Evolutionary conservation across 2,797 vertebrate genomes (phyloP).

Genomic region (Vultur gryphus): DNA sequence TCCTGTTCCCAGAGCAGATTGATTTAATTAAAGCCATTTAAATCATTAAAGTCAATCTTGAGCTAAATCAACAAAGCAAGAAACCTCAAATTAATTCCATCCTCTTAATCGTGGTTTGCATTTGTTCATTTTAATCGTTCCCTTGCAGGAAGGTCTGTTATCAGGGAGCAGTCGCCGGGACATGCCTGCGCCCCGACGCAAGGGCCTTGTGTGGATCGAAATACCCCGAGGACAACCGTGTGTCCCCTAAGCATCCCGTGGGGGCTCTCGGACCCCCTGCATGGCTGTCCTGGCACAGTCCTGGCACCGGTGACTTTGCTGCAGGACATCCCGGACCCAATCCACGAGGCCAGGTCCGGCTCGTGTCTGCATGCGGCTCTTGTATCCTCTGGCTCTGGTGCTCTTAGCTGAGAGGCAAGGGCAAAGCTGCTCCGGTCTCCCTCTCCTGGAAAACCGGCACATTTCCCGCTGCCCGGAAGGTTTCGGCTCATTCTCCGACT

Average conservation of each 20-base stretch:
- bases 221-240: background rate
- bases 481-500: background rate
- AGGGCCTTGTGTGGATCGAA: background rate
- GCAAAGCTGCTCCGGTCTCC: background rate
- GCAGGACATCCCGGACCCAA: background rate
- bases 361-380: background rate
- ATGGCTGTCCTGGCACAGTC: background rate
- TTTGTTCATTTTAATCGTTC: background rate
- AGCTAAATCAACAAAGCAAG: background rate
- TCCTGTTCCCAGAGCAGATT: background rate
- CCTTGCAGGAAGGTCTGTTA: background rate
- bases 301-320: background rate
- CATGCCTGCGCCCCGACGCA: fast-evolving
- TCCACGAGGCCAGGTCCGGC: background rate
- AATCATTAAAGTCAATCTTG: background rate
- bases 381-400: background rate
- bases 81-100: background rate
- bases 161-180: fast-evolving
- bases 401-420: background rate
- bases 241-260: background rate
- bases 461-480: background rate
- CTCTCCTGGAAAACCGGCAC: background rate
- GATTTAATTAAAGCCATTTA: background rate
- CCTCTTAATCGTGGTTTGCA: too few species aligned
- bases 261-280: fast-evolving